Evolutionary conservation across 1,140 invertebrate species (phyloP), one percentile per base, ranked within the genome.

Genomic region (Anagrus nilaparvatae): DNA sequence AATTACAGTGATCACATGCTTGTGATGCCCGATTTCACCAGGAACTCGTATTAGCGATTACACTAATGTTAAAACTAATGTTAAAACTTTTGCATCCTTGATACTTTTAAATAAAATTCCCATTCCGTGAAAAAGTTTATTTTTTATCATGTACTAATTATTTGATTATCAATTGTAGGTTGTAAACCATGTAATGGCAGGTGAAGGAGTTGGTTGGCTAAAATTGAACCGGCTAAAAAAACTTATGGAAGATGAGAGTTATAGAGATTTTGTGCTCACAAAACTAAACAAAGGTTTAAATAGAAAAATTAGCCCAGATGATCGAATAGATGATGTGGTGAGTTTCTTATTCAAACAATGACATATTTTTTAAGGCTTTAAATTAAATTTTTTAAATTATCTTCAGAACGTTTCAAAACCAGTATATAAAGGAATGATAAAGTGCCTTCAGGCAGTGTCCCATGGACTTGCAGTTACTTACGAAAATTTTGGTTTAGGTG

Each of bases 161-260:
- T 28, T 25, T 12, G 24, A 24, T 37, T 25, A 14, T 40, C 33
- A 29, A 30, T 43, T 48, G 10, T 70, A 96, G 79, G 75, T 96
- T 20, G 81, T 95, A 8, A 87, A 80, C 57, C 85, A 87, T 70
- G 89, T 98, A 4, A 58, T 98, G 33, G 84, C 88, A 32, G 97
- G 96, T 8, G 91, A 99, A 71, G 94, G 96, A 3, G 83, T 99
- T 12, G 91, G 94, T 24, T 98, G 95, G 90, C 70, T 99, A 14
- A 96, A 97, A 65, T 64, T 95, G 5, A 94, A 88, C 58, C 78
- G 94, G 24, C 70, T 99, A 14, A 93, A 91, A 57, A 95, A 96
- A 60, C 67, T 99, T 5, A 95, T 99, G 90, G 96, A 99, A 66
- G 95, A 99, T 67, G 97, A 99, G 70, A 97, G 87, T 40, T 96